These are phyloP conservation scores for Polylopha cassiicola DNA, from an alignment of 2,888 invertebrate species.

Conservation along the genomic window DNA sequence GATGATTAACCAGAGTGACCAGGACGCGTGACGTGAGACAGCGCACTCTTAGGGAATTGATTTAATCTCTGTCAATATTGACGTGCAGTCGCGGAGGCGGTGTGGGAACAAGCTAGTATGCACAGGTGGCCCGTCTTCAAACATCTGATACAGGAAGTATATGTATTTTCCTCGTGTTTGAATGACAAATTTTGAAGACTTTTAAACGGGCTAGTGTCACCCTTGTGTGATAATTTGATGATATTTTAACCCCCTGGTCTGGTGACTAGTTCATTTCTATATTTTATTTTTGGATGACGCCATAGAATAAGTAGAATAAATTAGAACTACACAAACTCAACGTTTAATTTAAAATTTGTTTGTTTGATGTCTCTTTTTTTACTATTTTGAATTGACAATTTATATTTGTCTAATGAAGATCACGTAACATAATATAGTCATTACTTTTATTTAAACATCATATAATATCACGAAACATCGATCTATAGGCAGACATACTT, in stretches of 20 bases:
- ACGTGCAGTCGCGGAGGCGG: slow-evolving; percentile 50
- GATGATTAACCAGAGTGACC: slow-evolving; percentile 10
- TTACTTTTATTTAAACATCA: too few species aligned
- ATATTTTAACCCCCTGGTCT: background rate
- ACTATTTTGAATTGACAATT: too few species aligned
- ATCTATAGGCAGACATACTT: too few species aligned
- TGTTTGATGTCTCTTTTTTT: too few species aligned
- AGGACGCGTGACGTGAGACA: slow-evolving; percentile 44
- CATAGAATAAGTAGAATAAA: too few species aligned
- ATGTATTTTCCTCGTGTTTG: slow-evolving; percentile 13
- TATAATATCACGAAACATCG: too few species aligned
- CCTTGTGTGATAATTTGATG: slow-evolving; percentile 3
- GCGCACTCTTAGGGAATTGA: slow-evolving; percentile 56
- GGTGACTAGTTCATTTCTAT: too few species aligned
- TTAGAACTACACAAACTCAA: too few species aligned
- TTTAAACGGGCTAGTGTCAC: background rate
- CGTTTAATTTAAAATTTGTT: too few species aligned
- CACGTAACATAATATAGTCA: too few species aligned
- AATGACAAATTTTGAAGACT: slow-evolving; percentile 5
- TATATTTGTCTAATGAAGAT: too few species aligned
- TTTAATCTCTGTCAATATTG: slow-evolving; percentile 73
- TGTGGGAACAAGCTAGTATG: slow-evolving; percentile 65
- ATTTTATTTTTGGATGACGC: too few species aligned
- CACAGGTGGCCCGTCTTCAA: slow-evolving; percentile 59
- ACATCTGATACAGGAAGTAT: slow-evolving; percentile 23